Evolutionary conservation across 2,113 vertebrate genomes (phyloP).

Genomic region (Phalacrocorax pelagicus): DNA sequence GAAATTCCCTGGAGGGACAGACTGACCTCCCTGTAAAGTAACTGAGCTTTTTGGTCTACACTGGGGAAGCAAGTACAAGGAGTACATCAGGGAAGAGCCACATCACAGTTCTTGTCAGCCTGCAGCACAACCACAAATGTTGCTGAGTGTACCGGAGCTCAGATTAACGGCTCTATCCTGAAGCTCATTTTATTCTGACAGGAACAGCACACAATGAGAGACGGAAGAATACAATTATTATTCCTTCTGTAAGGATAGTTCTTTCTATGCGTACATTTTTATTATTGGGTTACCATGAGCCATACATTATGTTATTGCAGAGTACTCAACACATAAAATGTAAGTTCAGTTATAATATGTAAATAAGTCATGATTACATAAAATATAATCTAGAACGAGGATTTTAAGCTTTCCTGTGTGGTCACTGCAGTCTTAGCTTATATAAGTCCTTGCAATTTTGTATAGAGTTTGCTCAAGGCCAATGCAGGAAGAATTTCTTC

Average conservation of each 20-base stretch:
- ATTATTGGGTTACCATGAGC: background rate
- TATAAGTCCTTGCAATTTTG: background rate
- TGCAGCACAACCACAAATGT: background rate
- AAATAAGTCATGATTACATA: background rate
- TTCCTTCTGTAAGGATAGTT: background rate
- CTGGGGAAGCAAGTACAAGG: background rate
- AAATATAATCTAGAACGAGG: background rate
- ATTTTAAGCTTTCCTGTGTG: background rate
- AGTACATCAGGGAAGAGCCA: background rate
- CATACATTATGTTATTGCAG: background rate
- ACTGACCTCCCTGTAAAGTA: background rate
- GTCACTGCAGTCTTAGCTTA: background rate
- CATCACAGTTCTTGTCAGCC: background rate
- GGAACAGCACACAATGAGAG: background rate
- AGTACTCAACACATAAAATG: background rate
- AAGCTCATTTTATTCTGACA: background rate
- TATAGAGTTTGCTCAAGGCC: constrained; percentile 17
- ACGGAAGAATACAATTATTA: background rate
- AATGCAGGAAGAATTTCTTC: constrained; percentile 1
- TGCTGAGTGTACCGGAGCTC: background rate
- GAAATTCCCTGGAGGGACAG: background rate
- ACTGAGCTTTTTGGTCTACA: background rate
- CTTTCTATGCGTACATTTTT: background rate
- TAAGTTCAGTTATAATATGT: background rate
- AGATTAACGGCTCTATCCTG: background rate